A percentile compares a stretch with the other conserved stretches of the same genome.
Evolutionary conservation across 1,140 invertebrate genomes (phyloP).

Genomic region (Ruditapes philippinarum): DNA sequence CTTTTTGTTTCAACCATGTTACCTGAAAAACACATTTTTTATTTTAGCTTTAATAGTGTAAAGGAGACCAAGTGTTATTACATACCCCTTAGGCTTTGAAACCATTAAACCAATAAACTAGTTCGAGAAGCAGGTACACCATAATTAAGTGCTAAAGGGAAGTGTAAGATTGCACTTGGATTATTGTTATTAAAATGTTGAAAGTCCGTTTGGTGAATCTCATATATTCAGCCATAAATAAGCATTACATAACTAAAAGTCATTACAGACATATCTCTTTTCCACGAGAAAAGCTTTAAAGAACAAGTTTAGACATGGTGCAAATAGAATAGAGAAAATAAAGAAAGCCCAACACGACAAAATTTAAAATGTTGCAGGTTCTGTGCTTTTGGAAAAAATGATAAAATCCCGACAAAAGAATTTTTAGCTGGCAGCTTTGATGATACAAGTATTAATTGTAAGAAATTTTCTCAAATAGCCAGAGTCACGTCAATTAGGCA

Average conservation of each 20-base stretch:
- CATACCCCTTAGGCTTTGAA: conserved; percentile 22
- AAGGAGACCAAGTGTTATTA: background rate
- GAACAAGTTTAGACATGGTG: background rate
- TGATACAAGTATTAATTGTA: background rate
- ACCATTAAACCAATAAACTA: background rate
- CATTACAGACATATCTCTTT: background rate
- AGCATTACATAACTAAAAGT: background rate
- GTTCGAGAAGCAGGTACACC: background rate
- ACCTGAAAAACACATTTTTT: too few species aligned
- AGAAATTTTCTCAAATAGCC: background rate
- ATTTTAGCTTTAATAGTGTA: conserved; percentile 31
- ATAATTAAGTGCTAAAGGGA: background rate
- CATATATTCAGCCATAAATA: background rate
- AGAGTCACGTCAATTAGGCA: background rate
- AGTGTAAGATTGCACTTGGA: background rate
- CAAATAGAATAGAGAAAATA: too few species aligned
- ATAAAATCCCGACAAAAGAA: background rate
- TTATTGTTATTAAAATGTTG: conserved; percentile 2
- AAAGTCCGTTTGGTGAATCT: background rate
- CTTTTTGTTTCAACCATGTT: too few species aligned
- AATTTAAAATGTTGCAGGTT: too few species aligned
- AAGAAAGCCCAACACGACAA: too few species aligned
- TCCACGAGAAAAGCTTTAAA: background rate
- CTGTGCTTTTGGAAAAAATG: background rate
- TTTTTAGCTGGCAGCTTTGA: background rate